Evolutionary conservation across 2,113 vertebrate genomes (phyloP).

Genomic region (Silurus meridionalis): DNA sequence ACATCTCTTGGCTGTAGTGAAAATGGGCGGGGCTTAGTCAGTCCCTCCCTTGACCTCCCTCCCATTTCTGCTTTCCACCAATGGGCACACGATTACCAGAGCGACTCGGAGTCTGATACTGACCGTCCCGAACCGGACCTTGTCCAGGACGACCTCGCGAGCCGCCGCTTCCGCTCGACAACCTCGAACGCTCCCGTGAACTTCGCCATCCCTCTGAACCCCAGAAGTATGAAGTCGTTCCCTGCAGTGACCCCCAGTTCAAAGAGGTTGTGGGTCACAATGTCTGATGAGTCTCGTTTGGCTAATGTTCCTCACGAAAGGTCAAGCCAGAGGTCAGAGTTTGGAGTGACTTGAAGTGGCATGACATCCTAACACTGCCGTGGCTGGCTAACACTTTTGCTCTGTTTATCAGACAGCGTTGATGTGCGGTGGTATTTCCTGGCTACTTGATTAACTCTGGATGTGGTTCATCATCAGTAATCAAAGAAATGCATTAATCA

Average conservation of each 20-base stretch:
- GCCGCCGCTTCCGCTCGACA: slow-evolving; percentile 69
- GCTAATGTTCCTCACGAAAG: slow-evolving; percentile 7
- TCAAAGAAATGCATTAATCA: background rate
- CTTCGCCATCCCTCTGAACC: slow-evolving; percentile 60
- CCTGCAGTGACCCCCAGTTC: slow-evolving; percentile 26
- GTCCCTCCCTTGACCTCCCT: slow-evolving; percentile 53
- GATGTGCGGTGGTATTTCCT: background rate
- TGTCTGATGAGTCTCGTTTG: slow-evolving; percentile 39
- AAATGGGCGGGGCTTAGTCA: slow-evolving; percentile 41
- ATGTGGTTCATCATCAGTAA: background rate
- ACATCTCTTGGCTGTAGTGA: slow-evolving; percentile 41
- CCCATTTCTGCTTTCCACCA: slow-evolving; percentile 60
- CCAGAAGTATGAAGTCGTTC: background rate
- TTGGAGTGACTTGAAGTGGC: slow-evolving; percentile 4
- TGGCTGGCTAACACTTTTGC: background rate
- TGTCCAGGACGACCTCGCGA: slow-evolving; percentile 74
- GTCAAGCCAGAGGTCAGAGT: slow-evolving; percentile 40
- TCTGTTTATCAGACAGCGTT: background rate
- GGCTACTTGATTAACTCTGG: background rate
- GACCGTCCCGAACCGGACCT: slow-evolving; percentile 64
- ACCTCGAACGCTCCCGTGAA: slow-evolving; percentile 56
- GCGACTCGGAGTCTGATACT: slow-evolving; percentile 70
- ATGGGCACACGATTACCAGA: slow-evolving; percentile 64
- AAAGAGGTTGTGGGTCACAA: slow-evolving; percentile 43
- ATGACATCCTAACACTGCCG: slow-evolving; percentile 27